phyloP scores from a whole-genome alignment of 2,888 invertebrate species.

The Oasisia sp. region DNA sequence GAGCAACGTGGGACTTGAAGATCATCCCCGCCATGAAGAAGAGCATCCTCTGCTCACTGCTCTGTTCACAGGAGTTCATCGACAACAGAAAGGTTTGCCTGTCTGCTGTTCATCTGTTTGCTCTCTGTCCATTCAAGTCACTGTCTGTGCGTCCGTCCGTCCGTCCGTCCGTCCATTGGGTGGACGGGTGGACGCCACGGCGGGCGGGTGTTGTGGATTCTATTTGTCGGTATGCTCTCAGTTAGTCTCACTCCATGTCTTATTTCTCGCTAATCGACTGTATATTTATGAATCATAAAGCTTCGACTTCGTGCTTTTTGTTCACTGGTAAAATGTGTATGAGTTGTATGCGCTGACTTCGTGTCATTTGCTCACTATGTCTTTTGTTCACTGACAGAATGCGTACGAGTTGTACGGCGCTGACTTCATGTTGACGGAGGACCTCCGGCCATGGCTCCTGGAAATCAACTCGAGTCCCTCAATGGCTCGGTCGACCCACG shows the following conservation, averaged over 20 bases:
- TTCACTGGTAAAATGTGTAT: neutral
- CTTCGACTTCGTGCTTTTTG: too few relatives aligned
- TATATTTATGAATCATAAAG: too few relatives aligned
- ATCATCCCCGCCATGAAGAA: conserved; percentile 88
- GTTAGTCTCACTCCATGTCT: neutral
- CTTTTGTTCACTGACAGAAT: conserved; percentile 68
- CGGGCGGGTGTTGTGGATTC: neutral
- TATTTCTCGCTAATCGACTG: too few relatives aligned
- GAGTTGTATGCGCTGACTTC: neutral
- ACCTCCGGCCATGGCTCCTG: conserved; percentile 84
- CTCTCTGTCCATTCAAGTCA: neutral
- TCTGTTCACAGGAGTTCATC: conserved; percentile 76
- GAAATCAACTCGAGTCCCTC: conserved; percentile 92
- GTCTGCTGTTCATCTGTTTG: too few relatives aligned
- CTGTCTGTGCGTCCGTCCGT: neutral
- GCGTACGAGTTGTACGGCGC: conserved; percentile 92
- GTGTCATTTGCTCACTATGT: neutral
- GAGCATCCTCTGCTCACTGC: conserved; percentile 80
- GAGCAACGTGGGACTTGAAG: conserved; percentile 75
- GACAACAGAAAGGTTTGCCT: conserved; percentile 62
- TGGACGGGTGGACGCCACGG: too few relatives aligned
- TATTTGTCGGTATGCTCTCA: neutral
- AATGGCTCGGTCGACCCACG: conserved; percentile 82
- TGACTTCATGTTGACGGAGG: conserved; percentile 88
- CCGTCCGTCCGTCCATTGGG: neutral